A percentile compares a stretch with the other conserved stretches of the same genome.
These are phyloP conservation scores for Dynastes hyllus DNA, from an alignment of 2,888 invertebrate species.

Conservation along the genomic window DNA sequence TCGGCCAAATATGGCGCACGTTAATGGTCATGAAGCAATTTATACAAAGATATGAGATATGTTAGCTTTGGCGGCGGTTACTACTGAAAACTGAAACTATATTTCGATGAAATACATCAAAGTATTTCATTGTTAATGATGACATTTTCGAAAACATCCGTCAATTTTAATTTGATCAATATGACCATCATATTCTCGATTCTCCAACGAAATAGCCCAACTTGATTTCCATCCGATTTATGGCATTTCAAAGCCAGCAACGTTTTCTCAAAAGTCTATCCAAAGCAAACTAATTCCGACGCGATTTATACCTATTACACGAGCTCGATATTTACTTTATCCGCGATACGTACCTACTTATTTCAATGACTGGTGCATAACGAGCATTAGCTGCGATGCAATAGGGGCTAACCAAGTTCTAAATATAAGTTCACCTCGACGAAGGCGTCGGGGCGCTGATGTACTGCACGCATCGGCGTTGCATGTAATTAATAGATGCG, in stretches of 20 bases:
- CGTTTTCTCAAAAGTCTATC: neutral
- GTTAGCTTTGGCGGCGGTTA: no score
- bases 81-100: no score
- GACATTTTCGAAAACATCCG: no score
- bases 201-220: neutral
- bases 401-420: neutral
- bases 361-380: neutral
- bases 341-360: neutral
- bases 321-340: slow-evolving; percentile 4
- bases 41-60: no score
- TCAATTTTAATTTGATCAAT: no score
- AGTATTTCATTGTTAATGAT: neutral
- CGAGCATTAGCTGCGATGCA: neutral
- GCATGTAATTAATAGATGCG: slow-evolving; percentile 38
- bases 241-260: slow-evolving; percentile 12
- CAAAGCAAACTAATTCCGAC: slow-evolving; percentile 31
- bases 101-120: no score
- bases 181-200: neutral
- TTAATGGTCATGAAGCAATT: no score
- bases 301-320: neutral
- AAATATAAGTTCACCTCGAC: slow-evolving; percentile 19
- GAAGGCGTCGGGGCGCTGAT: neutral
- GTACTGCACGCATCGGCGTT: neutral
- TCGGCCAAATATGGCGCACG: no score
- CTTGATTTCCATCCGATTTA: neutral